These are phyloP conservation scores for Drosophila ohnishii DNA, from an alignment of 1,140 invertebrate species.

Conservation along the genomic window DNA sequence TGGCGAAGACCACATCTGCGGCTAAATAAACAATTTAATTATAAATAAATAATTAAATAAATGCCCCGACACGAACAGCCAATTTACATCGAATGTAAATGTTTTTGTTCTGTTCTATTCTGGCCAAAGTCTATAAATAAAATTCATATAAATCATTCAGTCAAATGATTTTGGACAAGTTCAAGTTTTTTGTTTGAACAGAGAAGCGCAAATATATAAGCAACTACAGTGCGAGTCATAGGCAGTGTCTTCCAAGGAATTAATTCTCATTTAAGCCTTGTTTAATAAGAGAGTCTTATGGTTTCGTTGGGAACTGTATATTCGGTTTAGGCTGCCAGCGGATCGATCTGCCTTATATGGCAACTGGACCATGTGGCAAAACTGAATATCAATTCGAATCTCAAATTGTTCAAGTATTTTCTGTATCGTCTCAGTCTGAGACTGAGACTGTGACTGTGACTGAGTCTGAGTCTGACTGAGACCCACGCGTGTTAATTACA, in stretches of 20 bases:
- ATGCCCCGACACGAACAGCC: constrained; percentile 55
- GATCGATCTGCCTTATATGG: constrained; percentile 56
- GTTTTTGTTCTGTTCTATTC: constrained; percentile 23
- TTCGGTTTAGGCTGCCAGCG: constrained; percentile 43
- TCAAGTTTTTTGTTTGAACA: constrained; percentile 52
- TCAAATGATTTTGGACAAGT: constrained; percentile 65
- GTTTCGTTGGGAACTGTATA: constrained; percentile 34
- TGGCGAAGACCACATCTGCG: constrained; percentile 62
- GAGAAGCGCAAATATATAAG: constrained; percentile 28
- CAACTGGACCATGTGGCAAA: constrained; percentile 69
- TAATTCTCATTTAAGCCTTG: constrained; percentile 6
- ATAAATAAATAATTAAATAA: constrained; percentile 81
- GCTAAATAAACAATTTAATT: constrained; percentile 77
- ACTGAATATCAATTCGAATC: constrained; percentile 60
- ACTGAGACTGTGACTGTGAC: neutral
- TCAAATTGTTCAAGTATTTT: constrained; percentile 47
- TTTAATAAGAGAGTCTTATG: constrained; percentile 1
- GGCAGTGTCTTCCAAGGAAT: neutral
- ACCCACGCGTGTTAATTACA: constrained; percentile 77
- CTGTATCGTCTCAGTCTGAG: constrained; percentile 36
- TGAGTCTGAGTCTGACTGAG: constrained; percentile 13
- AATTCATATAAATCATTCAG: constrained; percentile 67
- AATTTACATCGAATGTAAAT: constrained; percentile 78
- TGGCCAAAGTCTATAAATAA: constrained; percentile 47
- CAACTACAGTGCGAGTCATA: constrained; percentile 42